Conservation (phyloP, 2,888 invertebrate species). For the Platerodrilus igneus region DNA sequence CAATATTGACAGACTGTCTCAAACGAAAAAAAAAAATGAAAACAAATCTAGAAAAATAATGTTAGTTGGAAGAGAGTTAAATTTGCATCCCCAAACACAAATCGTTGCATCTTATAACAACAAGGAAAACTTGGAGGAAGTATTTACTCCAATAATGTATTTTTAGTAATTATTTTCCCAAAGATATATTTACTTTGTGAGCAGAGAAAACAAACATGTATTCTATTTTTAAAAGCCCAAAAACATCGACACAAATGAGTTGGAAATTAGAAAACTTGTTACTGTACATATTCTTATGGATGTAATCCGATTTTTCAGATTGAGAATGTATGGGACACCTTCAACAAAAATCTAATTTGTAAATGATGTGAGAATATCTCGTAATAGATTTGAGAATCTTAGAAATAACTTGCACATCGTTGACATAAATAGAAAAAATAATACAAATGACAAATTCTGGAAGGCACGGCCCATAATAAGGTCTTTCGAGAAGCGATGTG, state of each 20-base stretch:
- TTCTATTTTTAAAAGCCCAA: conserved; percentile 17
- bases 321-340: conserved; percentile 17
- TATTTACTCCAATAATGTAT: no score
- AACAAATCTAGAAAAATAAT: no score
- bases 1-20: no score
- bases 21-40: no score
- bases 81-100: no score
- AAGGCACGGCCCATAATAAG: conserved; percentile 21
- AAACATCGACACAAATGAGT: conserved; percentile 17
- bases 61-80: no score
- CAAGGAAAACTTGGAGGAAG: no score
- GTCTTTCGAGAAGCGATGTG: conserved; percentile 24
- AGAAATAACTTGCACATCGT: conserved; percentile 20
- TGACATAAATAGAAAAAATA: conserved; percentile 13
- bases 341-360: conserved; percentile 22
- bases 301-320: conserved; percentile 19
- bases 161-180: no score
- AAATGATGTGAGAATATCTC: conserved; percentile 14
- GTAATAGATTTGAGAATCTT: conserved; percentile 20
- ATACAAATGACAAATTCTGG: conserved; percentile 20
- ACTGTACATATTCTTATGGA: conserved; percentile 23
- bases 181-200: no score
- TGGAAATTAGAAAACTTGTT: conserved; percentile 21
- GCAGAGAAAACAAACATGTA: no score
- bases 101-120: no score